Conservation (phyloP, 1,140 invertebrate species). For the Philopotamus ludificatus region DNA sequence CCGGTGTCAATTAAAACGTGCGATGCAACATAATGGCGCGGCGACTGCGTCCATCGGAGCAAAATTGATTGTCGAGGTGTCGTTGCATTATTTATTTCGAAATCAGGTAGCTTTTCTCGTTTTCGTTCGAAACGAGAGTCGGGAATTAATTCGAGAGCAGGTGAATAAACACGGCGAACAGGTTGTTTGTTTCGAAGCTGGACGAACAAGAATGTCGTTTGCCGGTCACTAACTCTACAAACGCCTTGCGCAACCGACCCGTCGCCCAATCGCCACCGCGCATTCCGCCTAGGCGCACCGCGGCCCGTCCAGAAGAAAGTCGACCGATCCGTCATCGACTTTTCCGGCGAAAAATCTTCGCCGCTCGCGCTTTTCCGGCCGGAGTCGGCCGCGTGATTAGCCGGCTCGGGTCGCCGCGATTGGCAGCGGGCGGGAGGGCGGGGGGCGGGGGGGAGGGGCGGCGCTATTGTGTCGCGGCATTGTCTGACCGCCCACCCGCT, state of each 20-base stretch:
- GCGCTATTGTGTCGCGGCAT: constrained; percentile 2
- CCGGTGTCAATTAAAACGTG: background rate
- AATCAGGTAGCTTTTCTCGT: constrained; percentile 16
- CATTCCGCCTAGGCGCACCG: background rate
- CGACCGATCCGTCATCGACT: background rate
- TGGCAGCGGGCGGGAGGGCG: background rate
- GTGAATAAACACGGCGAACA: constrained; percentile 27
- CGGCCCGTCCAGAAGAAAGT: background rate
- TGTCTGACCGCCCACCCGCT: background rate
- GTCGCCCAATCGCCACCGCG: background rate
- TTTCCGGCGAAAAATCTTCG: background rate
- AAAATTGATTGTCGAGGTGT: background rate
- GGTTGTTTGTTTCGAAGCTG: constrained; percentile 17
- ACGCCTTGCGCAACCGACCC: background rate
- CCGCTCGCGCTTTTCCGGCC: background rate
- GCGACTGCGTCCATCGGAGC: background rate
- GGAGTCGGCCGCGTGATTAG: background rate
- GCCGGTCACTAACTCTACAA: constrained; percentile 20
- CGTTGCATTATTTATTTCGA: constrained; percentile 11
- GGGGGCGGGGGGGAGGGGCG: background rate
- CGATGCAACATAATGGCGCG: background rate
- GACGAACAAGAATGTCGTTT: constrained; percentile 29
- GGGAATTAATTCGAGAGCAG: constrained; percentile 19
- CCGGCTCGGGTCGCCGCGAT: background rate
- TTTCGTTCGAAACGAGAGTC: constrained; percentile 8